A percentile compares a stretch with the other conserved stretches of the same genome.
Evolutionary conservation across 53 echinoderm and acorn worm species (phyloP).

Genomic region (Crossaster papposus): DNA sequence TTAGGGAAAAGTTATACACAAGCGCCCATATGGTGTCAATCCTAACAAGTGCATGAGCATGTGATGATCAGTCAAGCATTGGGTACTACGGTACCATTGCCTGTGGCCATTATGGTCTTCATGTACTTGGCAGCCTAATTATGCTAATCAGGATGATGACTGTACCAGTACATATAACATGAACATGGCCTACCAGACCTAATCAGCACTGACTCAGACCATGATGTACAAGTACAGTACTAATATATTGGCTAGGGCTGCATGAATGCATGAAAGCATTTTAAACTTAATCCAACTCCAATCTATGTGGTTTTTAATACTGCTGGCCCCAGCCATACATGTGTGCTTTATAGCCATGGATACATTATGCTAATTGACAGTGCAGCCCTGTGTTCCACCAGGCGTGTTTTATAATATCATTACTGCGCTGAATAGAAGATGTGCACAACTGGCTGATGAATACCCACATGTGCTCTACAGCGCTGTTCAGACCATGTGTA

Average conservation of each 20-base stretch:
- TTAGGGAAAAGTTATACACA: too few species aligned
- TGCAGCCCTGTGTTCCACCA: not conserved
- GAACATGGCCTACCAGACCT: not conserved
- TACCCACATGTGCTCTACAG: slow-evolving; percentile 30
- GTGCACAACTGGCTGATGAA: slow-evolving; percentile 5
- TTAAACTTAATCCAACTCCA: too few species aligned
- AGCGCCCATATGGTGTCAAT: too few species aligned
- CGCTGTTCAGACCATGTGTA: not conserved
- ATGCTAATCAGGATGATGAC: not conserved
- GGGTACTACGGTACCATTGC: not conserved
- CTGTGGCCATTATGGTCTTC: not conserved
- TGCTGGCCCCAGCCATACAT: too few species aligned
- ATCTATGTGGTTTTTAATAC: too few species aligned
- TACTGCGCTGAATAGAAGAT: slow-evolving; percentile 18
- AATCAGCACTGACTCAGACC: not conserved
- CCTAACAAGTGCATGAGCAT: not conserved
- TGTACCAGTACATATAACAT: not conserved
- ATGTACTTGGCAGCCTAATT: not conserved
- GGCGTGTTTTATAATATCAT: slow-evolving; percentile 44
- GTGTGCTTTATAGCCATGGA: not conserved
- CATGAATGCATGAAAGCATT: too few species aligned
- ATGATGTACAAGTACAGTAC: too few species aligned
- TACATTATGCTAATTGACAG: slow-evolving; percentile 34
- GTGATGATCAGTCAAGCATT: not conserved
- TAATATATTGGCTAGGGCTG: too few species aligned